Conservation (phyloP, 1,140 invertebrate species). For the Tetragnatha versicolor region DNA sequence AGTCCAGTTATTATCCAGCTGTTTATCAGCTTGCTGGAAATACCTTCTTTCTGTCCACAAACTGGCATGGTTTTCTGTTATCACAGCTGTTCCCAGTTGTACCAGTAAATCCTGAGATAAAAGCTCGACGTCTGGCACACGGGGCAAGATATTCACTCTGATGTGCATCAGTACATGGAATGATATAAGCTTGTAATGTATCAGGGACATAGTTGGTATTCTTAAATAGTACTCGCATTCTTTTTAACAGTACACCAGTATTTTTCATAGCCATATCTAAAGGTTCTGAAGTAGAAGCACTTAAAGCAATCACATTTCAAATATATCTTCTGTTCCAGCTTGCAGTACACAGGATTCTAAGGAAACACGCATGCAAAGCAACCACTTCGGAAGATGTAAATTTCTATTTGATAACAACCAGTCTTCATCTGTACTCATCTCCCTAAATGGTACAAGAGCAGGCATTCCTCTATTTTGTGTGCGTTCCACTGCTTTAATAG, state of each 20-base stretch:
- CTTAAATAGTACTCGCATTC: constrained; percentile 71
- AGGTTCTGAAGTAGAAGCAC: constrained; percentile 57
- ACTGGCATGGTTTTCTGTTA: constrained; percentile 81
- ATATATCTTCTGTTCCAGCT: constrained; percentile 1
- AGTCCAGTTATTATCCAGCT: constrained; percentile 75
- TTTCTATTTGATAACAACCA: constrained; percentile 43
- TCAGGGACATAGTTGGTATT: constrained; percentile 65
- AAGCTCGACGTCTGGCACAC: constrained; percentile 81
- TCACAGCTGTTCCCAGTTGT: constrained; percentile 86
- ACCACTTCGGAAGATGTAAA: constrained; percentile 24
- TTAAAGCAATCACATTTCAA: constrained; percentile 21
- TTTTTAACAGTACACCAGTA: constrained; percentile 64
- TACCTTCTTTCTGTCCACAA: constrained; percentile 98
- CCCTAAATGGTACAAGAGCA: constrained; percentile 41
- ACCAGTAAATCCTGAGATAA: constrained; percentile 87
- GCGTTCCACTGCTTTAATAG: constrained; percentile 53
- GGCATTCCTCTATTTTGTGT: constrained; percentile 49
- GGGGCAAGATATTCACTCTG: constrained; percentile 90
- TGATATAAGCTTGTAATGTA: constrained; percentile 78
- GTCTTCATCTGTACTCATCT: constrained; percentile 45
- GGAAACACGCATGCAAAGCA: constrained; percentile 37
- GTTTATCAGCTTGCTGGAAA: constrained; percentile 79
- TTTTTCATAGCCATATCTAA: constrained; percentile 62
- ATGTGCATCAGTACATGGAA: constrained; percentile 83
- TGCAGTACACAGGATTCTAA: constrained; percentile 21